A percentile compares a stretch with the other conserved stretches of the same genome.
Conservation (phyloP, 2,888 invertebrate genomes). For the Gastracanthus pulcherrimus region DNA sequence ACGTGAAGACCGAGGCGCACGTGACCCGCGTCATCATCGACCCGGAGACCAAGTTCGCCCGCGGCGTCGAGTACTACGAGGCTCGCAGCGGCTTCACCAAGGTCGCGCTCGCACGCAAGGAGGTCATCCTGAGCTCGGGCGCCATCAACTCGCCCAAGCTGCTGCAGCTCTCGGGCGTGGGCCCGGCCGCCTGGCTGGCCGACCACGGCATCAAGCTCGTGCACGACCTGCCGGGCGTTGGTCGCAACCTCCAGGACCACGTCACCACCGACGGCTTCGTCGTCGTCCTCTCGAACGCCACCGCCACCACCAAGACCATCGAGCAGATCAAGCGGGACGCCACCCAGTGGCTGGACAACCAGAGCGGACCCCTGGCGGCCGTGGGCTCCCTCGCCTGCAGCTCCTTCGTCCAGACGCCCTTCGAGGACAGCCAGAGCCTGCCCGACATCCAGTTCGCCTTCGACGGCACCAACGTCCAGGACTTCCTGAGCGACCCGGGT, state of each 20-base stretch:
- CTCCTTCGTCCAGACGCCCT: slow-evolving; percentile 82
- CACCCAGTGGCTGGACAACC: slow-evolving; percentile 78
- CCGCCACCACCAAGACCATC: slow-evolving; percentile 67
- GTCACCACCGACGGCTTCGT: slow-evolving; percentile 75
- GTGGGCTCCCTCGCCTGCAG: slow-evolving; percentile 79
- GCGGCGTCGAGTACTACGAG: slow-evolving; percentile 77
- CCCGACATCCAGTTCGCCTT: slow-evolving; percentile 85
- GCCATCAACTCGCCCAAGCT: slow-evolving; percentile 79
- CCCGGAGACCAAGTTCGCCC: slow-evolving; percentile 73
- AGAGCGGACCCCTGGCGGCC: slow-evolving; percentile 78
- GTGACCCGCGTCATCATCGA: slow-evolving; percentile 80
- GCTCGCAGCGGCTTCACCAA: slow-evolving; percentile 69
- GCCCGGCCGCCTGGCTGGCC: slow-evolving; percentile 75
- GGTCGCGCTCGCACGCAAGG: slow-evolving; percentile 75
- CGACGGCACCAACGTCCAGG: slow-evolving; percentile 80
- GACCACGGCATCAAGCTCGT: slow-evolving; percentile 74
- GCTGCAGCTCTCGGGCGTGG: slow-evolving; percentile 79
- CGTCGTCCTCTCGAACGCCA: slow-evolving; percentile 69
- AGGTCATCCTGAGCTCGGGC: slow-evolving; percentile 79
- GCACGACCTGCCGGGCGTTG: slow-evolving; percentile 76
- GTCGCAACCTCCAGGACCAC: slow-evolving; percentile 80
- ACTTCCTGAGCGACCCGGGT: slow-evolving; percentile 81
- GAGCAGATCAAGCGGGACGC: slow-evolving; percentile 71
- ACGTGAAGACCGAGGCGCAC: slow-evolving; percentile 77
- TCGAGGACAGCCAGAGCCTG: slow-evolving; percentile 73